These are phyloP conservation scores for Eupithecia insigniata DNA, from an alignment of 2,888 invertebrate genomes.

Conservation along the genomic window DNA sequence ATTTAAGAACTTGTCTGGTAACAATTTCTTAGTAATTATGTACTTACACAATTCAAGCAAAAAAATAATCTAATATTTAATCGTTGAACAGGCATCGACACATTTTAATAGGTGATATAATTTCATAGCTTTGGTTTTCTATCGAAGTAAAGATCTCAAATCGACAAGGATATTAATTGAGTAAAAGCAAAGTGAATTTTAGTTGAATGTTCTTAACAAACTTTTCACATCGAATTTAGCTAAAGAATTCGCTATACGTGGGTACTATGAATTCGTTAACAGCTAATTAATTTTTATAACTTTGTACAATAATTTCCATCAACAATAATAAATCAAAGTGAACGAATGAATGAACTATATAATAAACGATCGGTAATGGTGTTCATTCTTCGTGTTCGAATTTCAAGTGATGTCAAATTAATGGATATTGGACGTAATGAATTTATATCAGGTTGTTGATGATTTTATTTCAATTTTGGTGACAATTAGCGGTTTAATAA, in stretches of 20 bases:
- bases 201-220: too few species aligned
- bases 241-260: too few species aligned
- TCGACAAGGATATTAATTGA: too few species aligned
- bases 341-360: constrained; percentile 17
- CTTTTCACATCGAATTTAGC: too few species aligned
- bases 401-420: constrained; percentile 17
- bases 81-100: too few species aligned
- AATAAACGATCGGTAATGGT: constrained; percentile 22
- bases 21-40: too few species aligned
- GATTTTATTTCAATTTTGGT: constrained; percentile 13
- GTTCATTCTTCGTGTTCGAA: constrained; percentile 12
- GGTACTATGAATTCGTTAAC: not conserved
- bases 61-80: too few species aligned
- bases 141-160: too few species aligned
- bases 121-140: too few species aligned
- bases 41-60: too few species aligned
- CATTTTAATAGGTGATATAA: too few species aligned
- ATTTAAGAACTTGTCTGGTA: not conserved
- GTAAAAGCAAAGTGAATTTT: too few species aligned
- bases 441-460: constrained; percentile 14
- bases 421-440: constrained; percentile 17
- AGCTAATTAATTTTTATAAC: not conserved
- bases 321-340: constrained; percentile 10
- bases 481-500: not conserved
- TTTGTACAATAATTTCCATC: not conserved